Base-by-base conservation (phyloP, 2,888 invertebrate species). In the Chloromyia formosa region DNA sequence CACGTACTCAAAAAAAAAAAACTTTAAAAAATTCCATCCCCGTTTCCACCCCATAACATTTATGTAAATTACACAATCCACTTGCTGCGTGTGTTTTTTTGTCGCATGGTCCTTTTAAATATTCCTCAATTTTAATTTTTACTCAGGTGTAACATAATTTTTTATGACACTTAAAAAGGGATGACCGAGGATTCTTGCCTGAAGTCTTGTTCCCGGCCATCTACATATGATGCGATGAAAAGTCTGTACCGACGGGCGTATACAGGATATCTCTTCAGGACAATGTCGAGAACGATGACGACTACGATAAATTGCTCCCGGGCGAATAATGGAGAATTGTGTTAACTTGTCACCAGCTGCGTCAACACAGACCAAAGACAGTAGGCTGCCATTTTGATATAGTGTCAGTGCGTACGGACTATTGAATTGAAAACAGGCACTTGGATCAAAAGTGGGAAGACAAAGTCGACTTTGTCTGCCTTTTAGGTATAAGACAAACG, bases 331-430 rank as follows among this genome's bases (percentile, higher is more conserved):
- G 58, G 71, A 40, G 71, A 71, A 71, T 71, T 71, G 56, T 71
- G 71, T 71, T 71, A 71, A 58, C 71, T 71, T 71, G 71, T 71
- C 71, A 71, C 71, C 71, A 71, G 53, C 71, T 71, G 71, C 58
- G 58, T 71, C 56, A 56, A 4, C 27, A n/a, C 12, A 58, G 54
- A 40, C 56, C 27, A 7, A 35, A 35, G 27, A 35, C 27, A 7
- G 7, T 35, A 7, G 27, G 27, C 27, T 35, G 27, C 27, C 27
- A 35, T 35, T 35, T 35, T 7, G 27, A 35, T 35, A 35, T 35
- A 35, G 3, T 35, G 3, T 35, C 27, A 35, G 27, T 35, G 27
- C 3, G 27, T 2, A 35, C 27, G 27, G 3, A 20, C 40, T 16
- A 27, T 22, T 16, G 9, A 9, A 22, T 20, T 18, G 45, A 49